Conservation (phyloP, 2,113 vertebrate genomes). For the Clupea harengus region DNA sequence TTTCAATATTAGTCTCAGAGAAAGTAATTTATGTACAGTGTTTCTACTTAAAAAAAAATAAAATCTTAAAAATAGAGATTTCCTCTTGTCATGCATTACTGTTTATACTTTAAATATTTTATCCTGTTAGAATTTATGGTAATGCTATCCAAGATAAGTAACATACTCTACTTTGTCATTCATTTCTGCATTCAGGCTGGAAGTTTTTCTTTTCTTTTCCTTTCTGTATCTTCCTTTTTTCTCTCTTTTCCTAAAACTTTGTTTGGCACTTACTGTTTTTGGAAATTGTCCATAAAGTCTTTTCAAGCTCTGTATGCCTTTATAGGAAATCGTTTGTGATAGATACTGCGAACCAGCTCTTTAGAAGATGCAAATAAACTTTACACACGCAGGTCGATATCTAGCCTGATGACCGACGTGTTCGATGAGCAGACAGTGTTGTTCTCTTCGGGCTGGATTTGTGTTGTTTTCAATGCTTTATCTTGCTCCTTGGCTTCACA, state of each 20-base stretch:
- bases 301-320: slow-evolving; percentile 26
- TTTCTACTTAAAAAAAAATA: slow-evolving; percentile 96
- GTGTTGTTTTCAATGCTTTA: not conserved
- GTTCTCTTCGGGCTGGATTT: not conserved
- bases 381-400: not conserved
- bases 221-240: slow-evolving; percentile 28
- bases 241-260: not conserved
- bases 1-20: slow-evolving; percentile 99
- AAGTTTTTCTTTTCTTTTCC: slow-evolving; percentile 22
- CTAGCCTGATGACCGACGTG: not conserved
- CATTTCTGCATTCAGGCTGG: slow-evolving; percentile 38
- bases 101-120: slow-evolving; percentile 58
- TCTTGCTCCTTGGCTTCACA: not conserved
- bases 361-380: not conserved
- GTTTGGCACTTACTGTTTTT: slow-evolving; percentile 25
- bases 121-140: slow-evolving; percentile 54
- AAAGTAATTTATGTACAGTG: slow-evolving; percentile 99
- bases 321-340: slow-evolving; percentile 25
- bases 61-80: slow-evolving; percentile 74
- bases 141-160: slow-evolving; percentile 54
- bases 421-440: slow-evolving; percentile 8
- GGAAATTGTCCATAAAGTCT: slow-evolving; percentile 31
- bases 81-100: slow-evolving; percentile 55
- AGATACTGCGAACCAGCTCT: not conserved
- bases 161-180: slow-evolving; percentile 52